phyloP scores from a whole-genome alignment of 2,797 vertebrate species.

The Rhynchonycteris naso region DNA sequence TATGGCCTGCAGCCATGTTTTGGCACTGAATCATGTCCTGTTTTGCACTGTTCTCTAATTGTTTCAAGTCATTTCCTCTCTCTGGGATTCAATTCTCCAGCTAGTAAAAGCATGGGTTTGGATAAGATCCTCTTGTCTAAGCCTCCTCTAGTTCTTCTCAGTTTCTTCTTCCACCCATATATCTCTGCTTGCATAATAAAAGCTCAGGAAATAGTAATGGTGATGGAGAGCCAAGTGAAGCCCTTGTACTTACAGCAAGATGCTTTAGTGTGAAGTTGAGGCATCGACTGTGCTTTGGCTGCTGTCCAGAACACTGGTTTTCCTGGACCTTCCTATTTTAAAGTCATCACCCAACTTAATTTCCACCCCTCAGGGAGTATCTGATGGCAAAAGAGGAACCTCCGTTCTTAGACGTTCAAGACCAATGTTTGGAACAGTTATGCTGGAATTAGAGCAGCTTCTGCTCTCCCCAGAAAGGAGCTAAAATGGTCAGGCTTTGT shows the following conservation, averaged over 20 bases:
- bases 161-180: background rate
- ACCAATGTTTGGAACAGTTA: background rate
- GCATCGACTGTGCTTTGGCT: too few species aligned
- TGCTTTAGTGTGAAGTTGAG: background rate
- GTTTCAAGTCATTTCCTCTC: constrained; percentile 64
- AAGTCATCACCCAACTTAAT: background rate
- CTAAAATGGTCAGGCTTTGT: background rate
- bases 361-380: background rate
- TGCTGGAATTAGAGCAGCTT: background rate
- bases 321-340: background rate
- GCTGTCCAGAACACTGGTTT: background rate
- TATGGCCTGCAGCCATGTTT: constrained; percentile 9
- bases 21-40: constrained; percentile 62
- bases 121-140: constrained; percentile 2
- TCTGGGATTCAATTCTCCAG: constrained; percentile 52
- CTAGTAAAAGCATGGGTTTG: background rate
- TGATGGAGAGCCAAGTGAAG: background rate
- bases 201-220: background rate
- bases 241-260: background rate
- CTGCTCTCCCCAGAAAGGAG: background rate
- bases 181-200: background rate
- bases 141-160: background rate
- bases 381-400: background rate
- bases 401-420: background rate
- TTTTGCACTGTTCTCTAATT: constrained; percentile 65